These are phyloP conservation scores for Corapipo altera DNA, from an alignment of 2,113 vertebrate genomes.

Conservation along the genomic window DNA sequence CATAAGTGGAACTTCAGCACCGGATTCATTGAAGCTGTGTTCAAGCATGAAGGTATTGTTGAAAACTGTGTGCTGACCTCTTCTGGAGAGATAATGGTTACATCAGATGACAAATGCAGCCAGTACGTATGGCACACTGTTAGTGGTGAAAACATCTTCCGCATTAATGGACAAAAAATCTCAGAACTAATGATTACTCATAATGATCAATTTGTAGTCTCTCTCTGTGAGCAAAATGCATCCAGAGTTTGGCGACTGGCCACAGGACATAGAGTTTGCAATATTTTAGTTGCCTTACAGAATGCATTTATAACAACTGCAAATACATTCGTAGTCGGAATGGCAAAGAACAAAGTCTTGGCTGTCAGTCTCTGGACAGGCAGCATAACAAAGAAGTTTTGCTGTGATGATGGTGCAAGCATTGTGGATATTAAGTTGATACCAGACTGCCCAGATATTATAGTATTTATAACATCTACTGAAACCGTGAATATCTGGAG, in stretches of 20 bases:
- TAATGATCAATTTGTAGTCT: constrained; percentile 98
- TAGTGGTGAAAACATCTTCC: constrained; percentile 94
- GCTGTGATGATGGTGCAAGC: constrained; percentile 91
- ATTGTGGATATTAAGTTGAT: constrained; percentile 95
- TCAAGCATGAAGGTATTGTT: constrained; percentile 95
- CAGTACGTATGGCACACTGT: constrained; percentile 97
- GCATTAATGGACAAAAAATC: constrained; percentile 94
- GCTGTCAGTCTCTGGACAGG: constrained; percentile 98
- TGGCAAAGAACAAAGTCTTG: constrained; percentile 93
- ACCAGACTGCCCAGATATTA: constrained; percentile 93
- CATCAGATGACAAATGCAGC: constrained; percentile 94
- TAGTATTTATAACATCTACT: constrained; percentile 92
- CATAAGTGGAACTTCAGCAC: constrained; percentile 98
- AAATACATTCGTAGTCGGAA: constrained; percentile 95
- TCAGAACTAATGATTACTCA: constrained; percentile 96
- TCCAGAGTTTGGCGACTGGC: constrained; percentile 96
- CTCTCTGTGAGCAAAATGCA: constrained; percentile 95
- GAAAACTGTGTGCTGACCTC: constrained; percentile 96
- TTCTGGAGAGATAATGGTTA: constrained; percentile 94
- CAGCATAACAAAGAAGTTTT: constrained; percentile 97
- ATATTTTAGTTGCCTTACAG: constrained; percentile 95
- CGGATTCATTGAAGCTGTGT: constrained; percentile 95
- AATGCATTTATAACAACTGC: constrained; percentile 96
- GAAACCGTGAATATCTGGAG: constrained; percentile 97
- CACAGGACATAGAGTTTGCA: constrained; percentile 96